phyloP scores from a whole-genome alignment of 2,888 invertebrate species.

The Hesperia comma region DNA sequence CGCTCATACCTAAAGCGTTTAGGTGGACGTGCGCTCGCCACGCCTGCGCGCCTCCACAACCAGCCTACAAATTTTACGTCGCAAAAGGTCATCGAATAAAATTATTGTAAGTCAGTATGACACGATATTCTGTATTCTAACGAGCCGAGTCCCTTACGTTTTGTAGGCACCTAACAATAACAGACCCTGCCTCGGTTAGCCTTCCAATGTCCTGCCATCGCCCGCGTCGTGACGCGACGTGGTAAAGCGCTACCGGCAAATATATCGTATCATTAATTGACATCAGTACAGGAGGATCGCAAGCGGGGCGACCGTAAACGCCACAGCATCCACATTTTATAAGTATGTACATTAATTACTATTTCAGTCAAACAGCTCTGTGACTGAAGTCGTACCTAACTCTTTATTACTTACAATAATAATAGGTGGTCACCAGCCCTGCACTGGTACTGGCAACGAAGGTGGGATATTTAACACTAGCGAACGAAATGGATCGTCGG shows the following conservation, averaged over 20 bases:
- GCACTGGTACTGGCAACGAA: slow-evolving; percentile 54
- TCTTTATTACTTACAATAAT: slow-evolving; percentile 55
- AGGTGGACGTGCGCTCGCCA: slow-evolving; percentile 73
- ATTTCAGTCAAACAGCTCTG: slow-evolving; percentile 66
- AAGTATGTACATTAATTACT: slow-evolving; percentile 62
- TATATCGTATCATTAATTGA: slow-evolving; percentile 69
- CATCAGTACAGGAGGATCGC: slow-evolving; percentile 63
- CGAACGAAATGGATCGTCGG: slow-evolving; percentile 32
- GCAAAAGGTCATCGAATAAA: slow-evolving; percentile 17
- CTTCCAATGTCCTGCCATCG: slow-evolving; percentile 10
- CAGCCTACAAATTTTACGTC: slow-evolving; percentile 27
- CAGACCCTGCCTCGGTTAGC: not conserved
- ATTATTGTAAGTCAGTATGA: slow-evolving; percentile 34
- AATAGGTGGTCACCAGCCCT: slow-evolving; percentile 60
- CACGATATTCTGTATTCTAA: slow-evolving; percentile 27
- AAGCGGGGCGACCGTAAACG: slow-evolving; percentile 72
- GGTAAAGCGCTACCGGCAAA: slow-evolving; percentile 43
- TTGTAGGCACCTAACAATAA: slow-evolving; percentile 19
- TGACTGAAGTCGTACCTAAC: slow-evolving; percentile 68
- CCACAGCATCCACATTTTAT: slow-evolving; percentile 80
- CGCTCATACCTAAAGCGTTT: slow-evolving; percentile 84
- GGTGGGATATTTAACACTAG: slow-evolving; percentile 69
- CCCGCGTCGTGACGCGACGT: slow-evolving; percentile 18
- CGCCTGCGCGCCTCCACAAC: slow-evolving; percentile 57
- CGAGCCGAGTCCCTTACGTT: slow-evolving; percentile 3